Evolutionary conservation across 30 jellyfish, hydroid and myxozoan species (phyloP), one percentile per base, ranked within the genome.

Genomic region (Pelagia noctiluca): DNA sequence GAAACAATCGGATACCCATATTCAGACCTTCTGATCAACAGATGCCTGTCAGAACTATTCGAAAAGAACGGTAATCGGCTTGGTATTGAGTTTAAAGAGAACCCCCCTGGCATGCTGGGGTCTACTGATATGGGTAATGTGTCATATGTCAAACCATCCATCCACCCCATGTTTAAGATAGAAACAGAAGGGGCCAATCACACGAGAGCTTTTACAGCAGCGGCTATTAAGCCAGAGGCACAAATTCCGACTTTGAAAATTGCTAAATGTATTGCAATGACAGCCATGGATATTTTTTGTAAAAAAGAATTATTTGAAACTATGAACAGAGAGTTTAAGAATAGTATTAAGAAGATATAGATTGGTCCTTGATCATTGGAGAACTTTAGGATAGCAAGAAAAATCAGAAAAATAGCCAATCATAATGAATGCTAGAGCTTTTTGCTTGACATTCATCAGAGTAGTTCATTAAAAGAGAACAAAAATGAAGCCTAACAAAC

Each of bases 91-190:
- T 90, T 71, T 64, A 60, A 35, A 36, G 92, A 81, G 49, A 73
- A 71, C 61, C 88, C 92, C 0, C 86, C 90, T 48, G 80, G 87
- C 46, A 42, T 92, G 82, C 79, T 78, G 19, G 99, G 97, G 48
- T 84, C 97, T 16, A 88, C 97, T 18, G 99, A 94, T 57, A 88
- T 88, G 96, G 99, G 99, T 13, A 94, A 94, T 80, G 96, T 94
- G 22, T 94, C 99, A 28, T 96, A 94, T 48, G 38, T 38, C 5
- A 77, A 80, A 64, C 99, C 99, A 12, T 80, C 97, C 19, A 94
- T 94, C 18, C 99, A 94, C 47, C 99, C 99, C 1, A 57, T 74
- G 87, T 94, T 72, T 70, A 83, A 83, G 57, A 94, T 94, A 3
- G 89, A 84, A 3, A 83, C 97, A 38, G 67, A 50, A 34, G 94